A percentile compares a stretch with the other conserved stretches of the same genome.
Conservation (phyloP, 92 coral and sea anemone genomes). For the Porites evermanni region DNA sequence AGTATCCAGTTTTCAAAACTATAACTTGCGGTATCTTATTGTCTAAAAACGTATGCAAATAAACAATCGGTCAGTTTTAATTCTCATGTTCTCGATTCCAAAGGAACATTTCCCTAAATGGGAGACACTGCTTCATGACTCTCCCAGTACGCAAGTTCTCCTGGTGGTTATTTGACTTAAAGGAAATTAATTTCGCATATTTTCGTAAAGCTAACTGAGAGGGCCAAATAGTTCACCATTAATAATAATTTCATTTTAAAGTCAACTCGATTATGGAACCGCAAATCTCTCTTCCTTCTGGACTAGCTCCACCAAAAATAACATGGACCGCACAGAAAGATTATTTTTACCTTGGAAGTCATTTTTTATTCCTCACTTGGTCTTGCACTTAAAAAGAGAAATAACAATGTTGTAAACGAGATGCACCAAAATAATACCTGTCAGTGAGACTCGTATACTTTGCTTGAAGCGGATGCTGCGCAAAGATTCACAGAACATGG, state of each 20-base stretch:
- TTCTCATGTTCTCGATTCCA: too few species aligned
- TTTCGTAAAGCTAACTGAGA: background rate
- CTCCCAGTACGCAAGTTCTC: background rate
- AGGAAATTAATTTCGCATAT: background rate
- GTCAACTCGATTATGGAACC: constrained; percentile 14
- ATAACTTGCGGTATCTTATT: too few species aligned
- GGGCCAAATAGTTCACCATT: constrained; percentile 35
- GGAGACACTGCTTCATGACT: too few species aligned
- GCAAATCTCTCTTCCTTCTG: constrained; percentile 6
- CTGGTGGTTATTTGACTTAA: background rate
- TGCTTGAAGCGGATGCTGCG: background rate
- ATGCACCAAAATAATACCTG: background rate
- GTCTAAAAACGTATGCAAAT: too few species aligned
- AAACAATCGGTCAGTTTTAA: too few species aligned
- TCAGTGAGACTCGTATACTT: background rate
- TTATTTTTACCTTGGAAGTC: background rate
- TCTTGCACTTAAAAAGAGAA: constrained; percentile 2
- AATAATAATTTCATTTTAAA: constrained; percentile 34
- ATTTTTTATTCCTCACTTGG: constrained; percentile 8
- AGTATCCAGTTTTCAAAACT: background rate
- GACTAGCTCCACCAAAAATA: background rate
- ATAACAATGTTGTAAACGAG: background rate
- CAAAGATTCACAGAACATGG: too few species aligned
- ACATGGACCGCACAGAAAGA: background rate
- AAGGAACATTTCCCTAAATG: too few species aligned